Conservation (phyloP, 37 sponge, comb jelly and placozoan species). For the Cladorhizidae sp. region DNA sequence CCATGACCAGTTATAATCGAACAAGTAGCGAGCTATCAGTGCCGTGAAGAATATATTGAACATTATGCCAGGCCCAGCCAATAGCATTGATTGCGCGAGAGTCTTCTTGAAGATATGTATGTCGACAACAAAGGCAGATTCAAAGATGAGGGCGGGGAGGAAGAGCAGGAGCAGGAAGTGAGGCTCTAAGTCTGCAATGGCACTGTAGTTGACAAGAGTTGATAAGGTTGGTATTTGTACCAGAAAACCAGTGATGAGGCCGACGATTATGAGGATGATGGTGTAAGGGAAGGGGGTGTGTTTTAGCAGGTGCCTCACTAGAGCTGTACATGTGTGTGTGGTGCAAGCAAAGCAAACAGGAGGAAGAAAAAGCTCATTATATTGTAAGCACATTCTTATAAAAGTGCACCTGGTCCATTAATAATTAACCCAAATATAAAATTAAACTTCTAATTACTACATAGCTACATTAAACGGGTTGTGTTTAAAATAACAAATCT, state of each 20-base stretch:
- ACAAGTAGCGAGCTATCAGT: constrained; percentile 76
- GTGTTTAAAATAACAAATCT: no score
- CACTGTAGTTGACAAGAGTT: constrained; percentile 54
- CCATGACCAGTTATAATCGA: constrained; percentile 93
- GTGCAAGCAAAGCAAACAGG: no score
- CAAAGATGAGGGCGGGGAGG: constrained; percentile 91
- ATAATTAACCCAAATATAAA: no score
- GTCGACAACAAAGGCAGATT: constrained; percentile 93
- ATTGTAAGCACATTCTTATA: neutral
- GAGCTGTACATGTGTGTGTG: constrained; percentile 29
- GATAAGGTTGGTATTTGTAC: constrained; percentile 15
- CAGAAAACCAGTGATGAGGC: constrained; percentile 67
- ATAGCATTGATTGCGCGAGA: constrained; percentile 69
- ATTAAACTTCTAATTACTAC: no score
- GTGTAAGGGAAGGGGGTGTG: constrained; percentile 89
- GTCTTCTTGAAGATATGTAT: constrained; percentile 95
- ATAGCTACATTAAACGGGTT: no score
- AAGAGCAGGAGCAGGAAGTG: constrained; percentile 85
- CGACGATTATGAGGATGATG: constrained; percentile 77
- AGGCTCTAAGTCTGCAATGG: constrained; percentile 80
- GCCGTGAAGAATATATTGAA: constrained; percentile 68
- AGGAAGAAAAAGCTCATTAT: no score
- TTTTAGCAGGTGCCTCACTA: constrained; percentile 72
- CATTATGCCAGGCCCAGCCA: constrained; percentile 88
- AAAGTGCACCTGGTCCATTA: neutral